Evolutionary conservation across 2,888 invertebrate genomes (phyloP), one percentile per base, ranked within the genome.

Genomic region (Panzeria rudis): DNA sequence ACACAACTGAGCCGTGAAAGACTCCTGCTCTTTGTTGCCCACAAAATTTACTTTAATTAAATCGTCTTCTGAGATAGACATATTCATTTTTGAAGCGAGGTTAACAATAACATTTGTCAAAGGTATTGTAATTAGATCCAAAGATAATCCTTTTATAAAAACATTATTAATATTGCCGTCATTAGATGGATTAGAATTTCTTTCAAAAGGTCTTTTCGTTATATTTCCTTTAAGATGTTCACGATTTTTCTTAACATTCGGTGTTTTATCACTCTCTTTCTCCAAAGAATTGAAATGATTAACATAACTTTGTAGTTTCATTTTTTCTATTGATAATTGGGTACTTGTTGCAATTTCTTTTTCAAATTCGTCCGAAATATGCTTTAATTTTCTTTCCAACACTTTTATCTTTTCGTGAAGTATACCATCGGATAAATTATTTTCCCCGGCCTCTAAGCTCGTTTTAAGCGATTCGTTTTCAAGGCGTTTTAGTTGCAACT

Each of bases 301-400:
- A n/a, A 85, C 32, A 15, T 9, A 25, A 54, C 64, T 66, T 32
- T 82, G 17, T 13, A 84, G 20, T 50, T 75, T 83, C 29, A 77
- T 82, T 47, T 86, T 86, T 1, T 86, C 83, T 25, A 83, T 66
- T 0, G 71, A 38, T 1, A 86, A 62, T 23, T 61, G 52, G 0
- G 78, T 82, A 44, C 47, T 78, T 6, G 17, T 62, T 1, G 11
- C 41, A n/a, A 83, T 76, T 64, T 86, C 83, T 13, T 83, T 78
- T 62, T 54, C 73, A 4, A 86, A 54, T 59, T 83, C 72, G 3
- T 11, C 13, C 0, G 75, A 52, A 11, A 77, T 23, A 11, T 76
- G 35, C 17, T 78, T 79, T 11, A 87, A 38, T 71, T 81, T 86
- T 8, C 76, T 71, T 25, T 83, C 72, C 13, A 87, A 47, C 11